Base-by-base conservation (phyloP, 2,797 vertebrate species). In the Botia kubotai region DNA sequence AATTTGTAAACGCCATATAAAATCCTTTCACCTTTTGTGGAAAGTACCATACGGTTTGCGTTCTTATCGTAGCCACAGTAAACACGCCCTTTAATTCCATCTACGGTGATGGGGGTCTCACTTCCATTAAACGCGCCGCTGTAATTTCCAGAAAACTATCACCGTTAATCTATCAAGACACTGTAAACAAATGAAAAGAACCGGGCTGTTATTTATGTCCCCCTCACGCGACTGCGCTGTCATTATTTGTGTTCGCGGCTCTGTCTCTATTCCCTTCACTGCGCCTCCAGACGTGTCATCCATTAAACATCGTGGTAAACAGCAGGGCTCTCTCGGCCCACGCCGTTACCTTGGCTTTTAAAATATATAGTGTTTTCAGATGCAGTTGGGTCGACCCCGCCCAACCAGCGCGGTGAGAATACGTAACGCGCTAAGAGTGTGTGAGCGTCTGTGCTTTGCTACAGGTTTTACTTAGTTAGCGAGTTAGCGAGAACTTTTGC, bases 251-350 rank as follows among this genome's bases (percentile, higher is more conserved):
- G 81, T 72, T 68, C 12, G 39, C 33, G 67, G 60, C 83, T 83
- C 74, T 85, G 88, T 87, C 36, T 76, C 55, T 80, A 72, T 72
- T 77, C n/a, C 57, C 79, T 83, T 57, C 69, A 66, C 82, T 78
- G 75, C 43, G 90, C 89, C 89, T 91, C 90, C 82, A 86, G 87
- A 80, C 86, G 68, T 66, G 76, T 88, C 90, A 93, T 93, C 91
- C 88, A 93, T 93, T 93, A 92, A 86, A 88, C 88, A 89, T 92
- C 84, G 87, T 84, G 89, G 86, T 87, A 89, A 91, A 89, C 90
- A 86, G 85, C 71, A 43, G 2, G 2, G 86, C 89, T 88, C 90
- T 90, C 87, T 80, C 83, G 86, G 87, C 75, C 75, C 81, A 84
- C 74, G 85, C 89, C 89, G 88, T 88, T 90, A 86, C 88, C 84